phyloP scores from a whole-genome alignment of 2,888 invertebrate species.

The Rotaria macrura region DNA sequence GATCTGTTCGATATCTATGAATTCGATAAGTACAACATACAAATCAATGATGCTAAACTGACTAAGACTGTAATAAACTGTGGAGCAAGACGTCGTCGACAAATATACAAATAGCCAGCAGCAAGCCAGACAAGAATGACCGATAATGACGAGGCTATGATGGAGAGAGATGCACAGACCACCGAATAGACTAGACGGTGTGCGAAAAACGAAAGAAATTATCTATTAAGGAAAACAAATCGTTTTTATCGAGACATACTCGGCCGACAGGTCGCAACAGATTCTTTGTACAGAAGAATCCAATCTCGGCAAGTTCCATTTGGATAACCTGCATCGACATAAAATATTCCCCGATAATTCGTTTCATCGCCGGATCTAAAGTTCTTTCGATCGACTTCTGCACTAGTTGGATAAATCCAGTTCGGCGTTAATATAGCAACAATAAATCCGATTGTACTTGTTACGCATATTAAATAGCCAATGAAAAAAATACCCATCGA shows the following conservation, averaged over 20 bases:
- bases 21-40: background rate
- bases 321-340: background rate
- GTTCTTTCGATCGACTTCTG: background rate
- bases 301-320: background rate
- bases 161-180: conserved; percentile 28
- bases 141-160: conserved; percentile 21
- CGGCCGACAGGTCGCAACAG: background rate
- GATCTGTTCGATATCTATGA: background rate
- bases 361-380: background rate
- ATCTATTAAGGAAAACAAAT: background rate
- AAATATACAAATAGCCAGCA: conserved; percentile 19
- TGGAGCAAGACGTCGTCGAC: background rate
- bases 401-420: conserved; percentile 28
- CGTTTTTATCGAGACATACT: background rate
- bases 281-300: background rate
- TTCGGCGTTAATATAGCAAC: conserved; percentile 31
- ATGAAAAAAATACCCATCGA: conserved; percentile 24
- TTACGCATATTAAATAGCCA: conserved; percentile 25
- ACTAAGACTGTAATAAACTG: conserved; percentile 15
- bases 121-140: conserved; percentile 25
- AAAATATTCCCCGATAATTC: conserved; percentile 29
- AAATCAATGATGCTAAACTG: conserved; percentile 20
- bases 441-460: conserved; percentile 32
- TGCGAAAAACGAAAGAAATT: no score
- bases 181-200: conserved; percentile 23